Evolutionary conservation across 92 coral and sea anemone genomes (phyloP).

Genomic region (Parazoanthus swiftii): DNA sequence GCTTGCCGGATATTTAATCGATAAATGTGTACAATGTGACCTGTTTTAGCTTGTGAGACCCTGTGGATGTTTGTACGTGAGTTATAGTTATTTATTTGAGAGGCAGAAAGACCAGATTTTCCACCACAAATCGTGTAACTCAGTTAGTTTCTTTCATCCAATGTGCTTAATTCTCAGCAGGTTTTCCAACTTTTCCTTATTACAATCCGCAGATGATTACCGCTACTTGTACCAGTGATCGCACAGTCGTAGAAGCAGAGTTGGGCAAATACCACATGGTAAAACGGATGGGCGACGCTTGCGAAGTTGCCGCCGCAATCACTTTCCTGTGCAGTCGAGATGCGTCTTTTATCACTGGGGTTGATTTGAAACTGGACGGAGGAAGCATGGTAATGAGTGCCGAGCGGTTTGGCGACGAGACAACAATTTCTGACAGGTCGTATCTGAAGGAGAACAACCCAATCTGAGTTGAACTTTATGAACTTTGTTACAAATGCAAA

Average conservation of each 20-base stretch:
- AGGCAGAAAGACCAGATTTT: neutral
- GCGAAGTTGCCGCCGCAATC: constrained; percentile 62
- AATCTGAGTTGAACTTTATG: too few relatives aligned
- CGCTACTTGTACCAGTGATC: constrained; percentile 24
- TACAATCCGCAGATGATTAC: neutral
- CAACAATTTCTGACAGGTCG: neutral
- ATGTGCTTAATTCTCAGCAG: neutral
- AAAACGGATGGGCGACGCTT: constrained; percentile 54
- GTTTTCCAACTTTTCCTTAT: neutral
- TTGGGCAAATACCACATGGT: constrained; percentile 51
- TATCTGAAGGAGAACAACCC: neutral
- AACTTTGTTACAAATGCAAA: too few relatives aligned
- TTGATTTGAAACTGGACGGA: constrained; percentile 54
- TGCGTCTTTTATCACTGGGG: constrained; percentile 46
- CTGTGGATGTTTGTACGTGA: too few relatives aligned
- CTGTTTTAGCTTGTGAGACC: too few relatives aligned
- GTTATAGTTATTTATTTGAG: too few relatives aligned
- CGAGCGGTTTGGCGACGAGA: constrained; percentile 41
- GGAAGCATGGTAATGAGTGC: constrained; percentile 55
- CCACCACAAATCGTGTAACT: neutral
- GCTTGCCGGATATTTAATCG: too few relatives aligned
- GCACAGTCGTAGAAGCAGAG: constrained; percentile 36
- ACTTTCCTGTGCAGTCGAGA: constrained; percentile 61
- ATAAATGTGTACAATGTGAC: too few relatives aligned
- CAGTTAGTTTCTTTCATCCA: neutral